phyloP scores from a whole-genome alignment of 92 coral and sea anemone species.

The Actinostola sp. region DNA sequence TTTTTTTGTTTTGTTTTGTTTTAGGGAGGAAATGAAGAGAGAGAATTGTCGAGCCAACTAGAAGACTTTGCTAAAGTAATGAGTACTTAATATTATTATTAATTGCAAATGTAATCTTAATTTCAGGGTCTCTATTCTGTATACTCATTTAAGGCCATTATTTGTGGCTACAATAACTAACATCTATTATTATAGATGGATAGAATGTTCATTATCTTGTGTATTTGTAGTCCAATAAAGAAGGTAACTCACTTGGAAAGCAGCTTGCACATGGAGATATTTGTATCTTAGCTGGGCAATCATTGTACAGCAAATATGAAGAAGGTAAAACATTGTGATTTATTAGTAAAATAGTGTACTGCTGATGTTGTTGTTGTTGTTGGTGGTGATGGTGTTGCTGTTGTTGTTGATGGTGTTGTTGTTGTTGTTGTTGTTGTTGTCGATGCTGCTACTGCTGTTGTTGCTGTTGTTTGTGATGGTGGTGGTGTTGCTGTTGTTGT shows the following conservation, averaged over 20 bases:
- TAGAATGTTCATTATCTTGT: not conserved
- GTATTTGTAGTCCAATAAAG: constrained; percentile 58
- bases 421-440: no score
- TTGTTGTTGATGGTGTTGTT: no score
- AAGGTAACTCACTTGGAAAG: constrained; percentile 57
- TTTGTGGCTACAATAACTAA: no score
- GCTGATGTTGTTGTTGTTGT: no score
- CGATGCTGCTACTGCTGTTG: no score
- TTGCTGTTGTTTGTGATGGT: no score
- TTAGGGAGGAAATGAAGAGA: constrained; percentile 45
- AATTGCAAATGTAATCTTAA: no score
- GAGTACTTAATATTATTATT: not conserved
- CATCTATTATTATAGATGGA: not conserved
- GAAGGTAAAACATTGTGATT: constrained; percentile 67
- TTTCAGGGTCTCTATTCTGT: no score
- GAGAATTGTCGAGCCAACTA: constrained; percentile 19
- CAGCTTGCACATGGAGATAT: constrained; percentile 70
- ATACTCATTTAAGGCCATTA: no score
- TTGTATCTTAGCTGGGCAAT: constrained; percentile 54
- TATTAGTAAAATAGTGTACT: no score
- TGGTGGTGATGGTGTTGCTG: no score
- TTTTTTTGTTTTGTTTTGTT: not conserved
- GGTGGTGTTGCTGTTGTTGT: no score
- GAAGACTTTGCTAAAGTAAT: constrained; percentile 56
- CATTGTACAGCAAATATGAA: constrained; percentile 59